Conservation (phyloP, 2,888 invertebrate species). For the Mythimna albipuncta region DNA sequence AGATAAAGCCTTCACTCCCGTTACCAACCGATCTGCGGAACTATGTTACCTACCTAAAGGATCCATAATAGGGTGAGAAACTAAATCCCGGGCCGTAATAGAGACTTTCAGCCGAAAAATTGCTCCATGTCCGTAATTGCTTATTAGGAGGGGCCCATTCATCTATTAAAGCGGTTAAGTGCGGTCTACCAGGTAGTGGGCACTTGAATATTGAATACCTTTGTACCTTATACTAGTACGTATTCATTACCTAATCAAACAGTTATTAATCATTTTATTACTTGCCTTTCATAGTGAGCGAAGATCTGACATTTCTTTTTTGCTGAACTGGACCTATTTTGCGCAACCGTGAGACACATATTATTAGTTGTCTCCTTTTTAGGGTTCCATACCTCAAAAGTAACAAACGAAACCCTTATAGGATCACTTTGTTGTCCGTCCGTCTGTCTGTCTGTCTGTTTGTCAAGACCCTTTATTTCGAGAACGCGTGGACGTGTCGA, state of each 20-base stretch:
- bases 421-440: too few species aligned
- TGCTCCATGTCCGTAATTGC: slow-evolving; percentile 22
- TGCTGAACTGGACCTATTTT: too few species aligned
- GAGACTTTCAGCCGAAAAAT: slow-evolving; percentile 32
- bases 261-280: slow-evolving; percentile 16
- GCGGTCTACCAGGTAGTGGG: slow-evolving; percentile 27
- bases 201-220: slow-evolving; percentile 24
- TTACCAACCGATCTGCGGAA: background rate
- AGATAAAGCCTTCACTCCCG: background rate
- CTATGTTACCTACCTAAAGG: slow-evolving; percentile 1
- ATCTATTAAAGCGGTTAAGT: slow-evolving; percentile 27
- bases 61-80: slow-evolving; percentile 23
- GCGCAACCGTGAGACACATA: too few species aligned
- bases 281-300: slow-evolving; percentile 5
- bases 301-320: background rate
- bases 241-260: slow-evolving; percentile 20
- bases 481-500: too few species aligned
- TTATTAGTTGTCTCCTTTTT: too few species aligned
- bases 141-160: slow-evolving; percentile 19
- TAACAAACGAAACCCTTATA: too few species aligned
- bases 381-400: too few species aligned
- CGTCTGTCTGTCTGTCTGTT: too few species aligned
- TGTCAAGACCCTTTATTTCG: too few species aligned
- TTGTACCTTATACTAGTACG: background rate
- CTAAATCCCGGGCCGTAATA: slow-evolving; percentile 19